Evolutionary conservation across 2,888 invertebrate genomes (phyloP).

Genomic region (Chrysopilus asiliformis): DNA sequence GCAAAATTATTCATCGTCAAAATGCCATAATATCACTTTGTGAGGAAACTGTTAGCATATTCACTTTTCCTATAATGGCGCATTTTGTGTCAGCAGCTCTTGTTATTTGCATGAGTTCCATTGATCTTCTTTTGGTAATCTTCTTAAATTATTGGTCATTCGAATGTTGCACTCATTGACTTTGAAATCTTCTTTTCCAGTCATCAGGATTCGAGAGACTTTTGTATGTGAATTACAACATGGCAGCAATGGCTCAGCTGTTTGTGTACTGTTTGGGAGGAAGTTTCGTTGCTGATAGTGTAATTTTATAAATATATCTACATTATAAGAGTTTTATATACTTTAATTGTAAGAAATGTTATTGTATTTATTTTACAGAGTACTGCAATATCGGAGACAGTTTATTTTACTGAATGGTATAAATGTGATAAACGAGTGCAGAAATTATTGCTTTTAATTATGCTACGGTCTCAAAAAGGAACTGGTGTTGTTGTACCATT

Average conservation of each 20-base stretch:
- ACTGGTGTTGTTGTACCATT: conserved; percentile 9
- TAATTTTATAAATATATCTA: background rate
- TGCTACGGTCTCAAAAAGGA: conserved; percentile 8
- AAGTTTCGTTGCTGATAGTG: conserved; percentile 5
- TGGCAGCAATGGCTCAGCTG: conserved; percentile 8
- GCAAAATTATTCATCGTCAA: background rate
- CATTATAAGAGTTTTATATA: too few species aligned
- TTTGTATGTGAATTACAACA: conserved; percentile 9
- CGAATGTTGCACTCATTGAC: too few species aligned
- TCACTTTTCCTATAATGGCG: background rate
- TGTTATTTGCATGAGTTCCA: background rate
- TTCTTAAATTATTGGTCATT: background rate
- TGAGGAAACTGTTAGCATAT: background rate
- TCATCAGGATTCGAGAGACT: conserved; percentile 4
- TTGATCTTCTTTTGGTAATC: background rate
- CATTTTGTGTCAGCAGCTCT: background rate
- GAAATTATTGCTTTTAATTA: conserved; percentile 7
- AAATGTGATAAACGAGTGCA: conserved; percentile 7
- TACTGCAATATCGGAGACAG: conserved; percentile 1
- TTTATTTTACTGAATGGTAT: conserved; percentile 12
- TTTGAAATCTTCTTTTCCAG: conserved; percentile 4
- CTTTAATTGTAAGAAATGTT: background rate
- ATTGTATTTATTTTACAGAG: conserved; percentile 6
- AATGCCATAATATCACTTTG: background rate
- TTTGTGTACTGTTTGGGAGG: conserved; percentile 11